Base-by-base conservation (phyloP, 1,140 invertebrate species). In the Lasaia peninsularis region DNA sequence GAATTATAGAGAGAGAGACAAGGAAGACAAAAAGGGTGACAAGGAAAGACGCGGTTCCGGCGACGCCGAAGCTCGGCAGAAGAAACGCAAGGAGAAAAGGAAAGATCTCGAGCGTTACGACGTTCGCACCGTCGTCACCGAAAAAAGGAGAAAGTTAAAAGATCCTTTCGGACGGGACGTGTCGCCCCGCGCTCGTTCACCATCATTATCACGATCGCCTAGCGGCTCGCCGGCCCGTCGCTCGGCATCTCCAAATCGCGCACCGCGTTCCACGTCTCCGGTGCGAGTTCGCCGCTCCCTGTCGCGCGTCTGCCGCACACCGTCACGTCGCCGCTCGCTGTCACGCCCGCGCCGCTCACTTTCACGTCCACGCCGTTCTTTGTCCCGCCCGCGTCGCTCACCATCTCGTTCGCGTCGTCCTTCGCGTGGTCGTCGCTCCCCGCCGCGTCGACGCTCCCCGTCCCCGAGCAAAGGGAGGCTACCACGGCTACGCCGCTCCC, bases 81-180 rank as follows among this genome's bases (percentile, higher is more conserved):
- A 84, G n/a, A 64, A 70, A 51, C 92, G 93, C 58, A 93, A 93
- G 58, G 93, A 94, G 59, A 95, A 94, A 68, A 86, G 95, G 5
- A 94, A 95, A 72, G 95, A 96, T 65, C 86, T 96, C 18, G 94
- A 95, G 62, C 90, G 95, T 10, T 96, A 97, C 71, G 94, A 96
- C 87, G 95, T 96, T 0, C 89, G 95, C 14, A 93, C 94, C 60
- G 88, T 96, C 31, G 93, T 97, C 10, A 91, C 92, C 1, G 93
- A 94, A 57, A 94, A 94, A 60, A 92, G 92, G 0, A 86, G 91
- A 51, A 90, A 92, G n/a, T 83, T 91, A 24, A 95, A 94, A 81
- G 95, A 96, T 78, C 92, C 94, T 28, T 96, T 95, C 86, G 95
- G 95, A 0, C 88, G 95, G n/a, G 95, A 96, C 79, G 91, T 91